These are phyloP conservation scores for Antrozous pallidus DNA, from an alignment of 2,797 vertebrate genomes.

Conservation along the genomic window DNA sequence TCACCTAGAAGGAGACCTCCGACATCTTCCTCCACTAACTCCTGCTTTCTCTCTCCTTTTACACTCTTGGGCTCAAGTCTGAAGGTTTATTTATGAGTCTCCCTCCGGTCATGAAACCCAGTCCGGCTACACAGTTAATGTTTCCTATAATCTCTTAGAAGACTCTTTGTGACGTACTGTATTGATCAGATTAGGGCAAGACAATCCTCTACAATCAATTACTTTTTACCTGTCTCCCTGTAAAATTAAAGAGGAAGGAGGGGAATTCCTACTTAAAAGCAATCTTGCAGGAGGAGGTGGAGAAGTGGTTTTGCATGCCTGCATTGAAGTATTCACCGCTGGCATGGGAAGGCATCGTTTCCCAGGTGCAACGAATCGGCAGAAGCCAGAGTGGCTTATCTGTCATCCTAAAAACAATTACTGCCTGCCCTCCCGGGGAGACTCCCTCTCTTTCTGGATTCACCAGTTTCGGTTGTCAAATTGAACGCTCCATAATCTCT, in stretches of 20 bases:
- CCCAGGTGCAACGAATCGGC: conserved; percentile 63
- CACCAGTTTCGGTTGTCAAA: conserved; percentile 76
- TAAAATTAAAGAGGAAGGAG: conserved; percentile 66
- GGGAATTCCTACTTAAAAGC: conserved; percentile 63
- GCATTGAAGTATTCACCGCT: conserved; percentile 72
- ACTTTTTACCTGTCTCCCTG: conserved; percentile 29
- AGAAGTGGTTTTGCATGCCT: conserved; percentile 43
- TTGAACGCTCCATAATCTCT: conserved; percentile 75
- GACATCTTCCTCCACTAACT: neutral
- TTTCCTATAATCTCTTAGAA: conserved; percentile 35
- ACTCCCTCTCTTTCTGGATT: conserved; percentile 73
- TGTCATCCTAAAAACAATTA: conserved; percentile 81
- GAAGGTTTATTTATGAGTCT: neutral
- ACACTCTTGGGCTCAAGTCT: neutral
- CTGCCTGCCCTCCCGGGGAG: conserved; percentile 77
- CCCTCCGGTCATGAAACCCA: neutral
- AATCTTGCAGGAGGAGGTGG: conserved; percentile 27
- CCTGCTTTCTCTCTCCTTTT: conserved; percentile 25
- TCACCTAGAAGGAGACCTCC: neutral
- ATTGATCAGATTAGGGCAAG: conserved; percentile 26
- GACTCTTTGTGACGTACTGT: neutral
- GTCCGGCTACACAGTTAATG: neutral
- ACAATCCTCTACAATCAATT: neutral
- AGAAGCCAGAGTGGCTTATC: conserved; percentile 76
- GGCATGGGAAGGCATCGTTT: conserved; percentile 76